Conservation (phyloP, 92 coral and sea anemone genomes). For the Phenganax subtilis region DNA sequence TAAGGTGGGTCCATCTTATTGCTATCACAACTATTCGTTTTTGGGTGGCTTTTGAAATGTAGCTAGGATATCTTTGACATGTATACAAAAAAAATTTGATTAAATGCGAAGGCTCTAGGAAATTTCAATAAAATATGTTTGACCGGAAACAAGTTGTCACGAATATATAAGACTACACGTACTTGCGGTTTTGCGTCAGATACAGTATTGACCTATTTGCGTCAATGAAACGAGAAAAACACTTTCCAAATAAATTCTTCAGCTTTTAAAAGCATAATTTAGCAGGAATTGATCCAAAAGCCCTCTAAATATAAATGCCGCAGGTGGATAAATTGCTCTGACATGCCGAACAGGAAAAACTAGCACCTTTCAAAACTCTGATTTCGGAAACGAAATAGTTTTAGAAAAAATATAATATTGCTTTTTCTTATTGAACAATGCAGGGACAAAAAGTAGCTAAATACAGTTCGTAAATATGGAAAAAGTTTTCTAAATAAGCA, state of each 20-base stretch:
- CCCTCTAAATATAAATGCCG: no score
- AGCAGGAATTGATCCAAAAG: no score
- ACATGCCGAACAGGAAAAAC: not conserved
- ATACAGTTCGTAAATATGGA: not conserved
- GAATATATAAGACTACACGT: not conserved
- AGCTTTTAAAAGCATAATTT: not conserved
- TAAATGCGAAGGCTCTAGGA: not conserved
- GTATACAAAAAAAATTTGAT: no score
- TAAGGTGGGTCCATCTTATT: no score
- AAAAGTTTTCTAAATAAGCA: not conserved
- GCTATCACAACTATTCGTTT: no score
- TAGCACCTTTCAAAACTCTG: not conserved
- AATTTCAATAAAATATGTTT: not conserved
- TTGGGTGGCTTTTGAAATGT: no score
- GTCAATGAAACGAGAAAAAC: not conserved
- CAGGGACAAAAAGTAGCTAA: not conserved
- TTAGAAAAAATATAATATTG: not conserved
- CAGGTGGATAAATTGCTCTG: not conserved
- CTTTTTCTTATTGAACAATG: not conserved
- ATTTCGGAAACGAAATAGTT: not conserved
- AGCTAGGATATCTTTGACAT: no score
- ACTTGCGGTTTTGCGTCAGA: not conserved
- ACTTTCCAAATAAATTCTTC: not conserved
- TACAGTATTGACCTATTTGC: not conserved
- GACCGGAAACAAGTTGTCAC: slow-evolving; percentile 13